These are phyloP conservation scores for Anagrus nilaparvatae DNA, from an alignment of 1,140 invertebrate genomes.

Conservation along the genomic window DNA sequence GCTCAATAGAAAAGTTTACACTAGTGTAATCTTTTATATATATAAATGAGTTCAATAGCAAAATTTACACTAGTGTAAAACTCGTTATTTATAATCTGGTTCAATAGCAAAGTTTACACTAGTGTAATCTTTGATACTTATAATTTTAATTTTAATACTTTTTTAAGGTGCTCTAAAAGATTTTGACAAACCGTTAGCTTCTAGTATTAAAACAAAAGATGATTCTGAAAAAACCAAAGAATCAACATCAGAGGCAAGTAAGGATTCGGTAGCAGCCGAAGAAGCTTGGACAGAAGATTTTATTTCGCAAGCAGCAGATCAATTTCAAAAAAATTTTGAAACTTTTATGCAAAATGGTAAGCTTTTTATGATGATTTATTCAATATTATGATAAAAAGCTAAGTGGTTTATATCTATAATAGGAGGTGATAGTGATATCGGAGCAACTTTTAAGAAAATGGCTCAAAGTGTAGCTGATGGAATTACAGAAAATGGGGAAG, in stretches of 20 bases:
- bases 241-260: conserved; percentile 17
- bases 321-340: conserved; percentile 31
- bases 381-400: not conserved
- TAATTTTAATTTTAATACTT: conserved; percentile 4
- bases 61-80: too few species aligned
- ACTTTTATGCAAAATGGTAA: conserved; percentile 32
- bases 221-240: conserved; percentile 4
- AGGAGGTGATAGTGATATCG: not conserved
- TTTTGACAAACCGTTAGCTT: conserved; percentile 33
- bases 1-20: too few species aligned
- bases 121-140: conserved; percentile 6
- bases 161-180: conserved; percentile 42
- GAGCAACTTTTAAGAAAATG: conserved; percentile 28
- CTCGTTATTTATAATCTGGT: not conserved
- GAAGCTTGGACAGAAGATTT: conserved; percentile 33
- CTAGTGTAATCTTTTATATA: too few species aligned
- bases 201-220: conserved; percentile 13
- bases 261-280: conserved; percentile 10
- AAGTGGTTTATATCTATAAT: not conserved
- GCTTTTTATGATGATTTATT: not conserved
- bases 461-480: conserved; percentile 25
- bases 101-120: conserved; percentile 2
- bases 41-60: too few species aligned
- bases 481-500: conserved; percentile 20
- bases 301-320: conserved; percentile 30